Percentiles rank a stretch among this genome's conserved stretches.
phyloP scores from a whole-genome alignment of 2,797 vertebrate genomes.

The Microchirus variegatus region DNA sequence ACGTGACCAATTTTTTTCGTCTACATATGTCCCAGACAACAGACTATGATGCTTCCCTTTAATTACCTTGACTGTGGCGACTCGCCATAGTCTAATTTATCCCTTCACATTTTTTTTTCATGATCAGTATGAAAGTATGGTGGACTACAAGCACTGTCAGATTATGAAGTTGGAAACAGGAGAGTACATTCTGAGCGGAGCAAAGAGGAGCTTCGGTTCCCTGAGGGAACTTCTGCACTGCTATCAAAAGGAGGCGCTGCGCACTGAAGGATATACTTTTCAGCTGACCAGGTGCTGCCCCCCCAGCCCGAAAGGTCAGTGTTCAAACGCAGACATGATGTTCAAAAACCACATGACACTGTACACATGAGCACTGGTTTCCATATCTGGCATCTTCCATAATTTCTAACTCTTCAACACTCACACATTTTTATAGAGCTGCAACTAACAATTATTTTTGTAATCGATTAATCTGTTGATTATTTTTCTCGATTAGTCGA shows the following conservation, averaged over 20 bases:
- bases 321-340: not conserved
- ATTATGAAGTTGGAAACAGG: conserved; percentile 88
- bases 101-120: not conserved
- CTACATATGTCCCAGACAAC: too few species aligned
- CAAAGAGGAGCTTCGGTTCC: conserved; percentile 89
- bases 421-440: too few species aligned
- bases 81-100: too few species aligned
- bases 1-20: too few species aligned
- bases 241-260: conserved; percentile 97
- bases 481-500: too few species aligned
- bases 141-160: conserved; percentile 94
- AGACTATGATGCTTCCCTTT: not conserved
- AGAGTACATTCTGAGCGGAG: conserved; percentile 91
- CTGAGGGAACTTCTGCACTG: conserved; percentile 92
- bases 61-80: not conserved
- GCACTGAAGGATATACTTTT: conserved; percentile 93
- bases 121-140: conserved; percentile 77
- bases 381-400: too few species aligned
- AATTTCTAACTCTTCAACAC: too few species aligned
- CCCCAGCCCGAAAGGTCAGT: conserved; percentile 90
- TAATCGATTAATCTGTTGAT: too few species aligned
- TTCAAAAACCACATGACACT: too few species aligned
- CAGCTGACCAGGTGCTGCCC: conserved; percentile 94
- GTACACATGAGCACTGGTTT: too few species aligned
- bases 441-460: too few species aligned